Evolutionary conservation across 2,797 vertebrate genomes (phyloP).

Genomic region (Schizopygopsis malacanthus): DNA sequence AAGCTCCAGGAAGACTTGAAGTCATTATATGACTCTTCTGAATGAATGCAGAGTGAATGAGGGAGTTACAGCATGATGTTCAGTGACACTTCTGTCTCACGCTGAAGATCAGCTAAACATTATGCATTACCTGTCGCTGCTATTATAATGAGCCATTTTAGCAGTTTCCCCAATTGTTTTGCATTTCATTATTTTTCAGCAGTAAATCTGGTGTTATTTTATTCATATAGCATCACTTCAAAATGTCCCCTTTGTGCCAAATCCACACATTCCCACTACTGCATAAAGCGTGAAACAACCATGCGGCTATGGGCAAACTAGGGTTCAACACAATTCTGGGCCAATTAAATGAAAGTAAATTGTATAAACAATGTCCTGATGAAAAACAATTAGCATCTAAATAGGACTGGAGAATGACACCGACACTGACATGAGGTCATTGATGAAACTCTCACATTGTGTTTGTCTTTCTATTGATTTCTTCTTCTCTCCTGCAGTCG

Average conservation of each 20-base stretch:
- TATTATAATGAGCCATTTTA: neutral
- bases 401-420: constrained; percentile 2
- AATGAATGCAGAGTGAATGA: neutral
- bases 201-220: neutral
- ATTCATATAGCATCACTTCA: no score
- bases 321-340: neutral
- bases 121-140: neutral
- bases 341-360: neutral
- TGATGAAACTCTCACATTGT: neutral
- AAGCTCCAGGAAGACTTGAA: neutral
- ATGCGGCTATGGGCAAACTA: neutral
- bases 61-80: neutral
- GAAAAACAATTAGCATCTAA: constrained; percentile 24
- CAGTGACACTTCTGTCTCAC: neutral
- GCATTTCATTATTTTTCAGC: neutral
- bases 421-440: neutral
- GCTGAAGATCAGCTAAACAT: neutral
- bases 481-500: constrained; percentile 10
- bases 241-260: neutral
- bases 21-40: neutral
- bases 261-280: neutral
- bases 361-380: neutral
- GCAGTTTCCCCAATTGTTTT: neutral
- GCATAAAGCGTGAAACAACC: neutral
- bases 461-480: constrained; percentile 22